Evolutionary conservation across 2,888 invertebrate genomes (phyloP), one percentile per base, ranked within the genome.

Genomic region (Tenthredo notha): DNA sequence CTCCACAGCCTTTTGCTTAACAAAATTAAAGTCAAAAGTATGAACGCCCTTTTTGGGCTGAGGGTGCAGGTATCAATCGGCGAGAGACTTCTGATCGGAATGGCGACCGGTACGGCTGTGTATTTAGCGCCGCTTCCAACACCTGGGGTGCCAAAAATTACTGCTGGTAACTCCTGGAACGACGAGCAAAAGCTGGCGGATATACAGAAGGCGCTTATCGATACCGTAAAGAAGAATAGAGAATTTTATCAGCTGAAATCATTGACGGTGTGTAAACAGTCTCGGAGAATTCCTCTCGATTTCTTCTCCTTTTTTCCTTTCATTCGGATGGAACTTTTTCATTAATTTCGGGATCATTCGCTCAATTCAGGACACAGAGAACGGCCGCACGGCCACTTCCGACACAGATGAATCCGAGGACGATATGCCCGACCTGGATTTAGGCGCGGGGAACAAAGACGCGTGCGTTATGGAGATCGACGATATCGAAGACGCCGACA

Each of bases 31-130:
- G 97, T 98, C 87, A 98, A 98, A 93, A 98, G 98, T 9, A 98
- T 99, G 96, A 99, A 99, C 94, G 97, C 98, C 5, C 94, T 99
- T 84, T 99, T 99, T 94, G 97, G 98, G 0, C 94, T 99, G 9
- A 96, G 96, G 91, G 95, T 96, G 86, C 94, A 94, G 86, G 94
- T 95, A 37, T 94, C 98, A 0, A 95, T 99, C 82, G 98, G 99
- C 3, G 98, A 98, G 91, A 96, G 97, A 78, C 95, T 98, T 92
- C 96, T 99, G 84, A 96, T 98, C 88, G 97, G 98, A 7, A 95
- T 98, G 86, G 99, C 98, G 0, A 97, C 97, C 4, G 98, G 98
- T 0, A 98, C 98, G 0, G 99, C 98, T 0, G 95, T 97, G 10
- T 97, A 96, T 89, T 93, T 98, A 0, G 94, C 96, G 0, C 96